Evolutionary conservation across 2,113 vertebrate species (phyloP), one percentile per base, ranked within the genome.

Genomic region (Mormoops blainvillei): DNA sequence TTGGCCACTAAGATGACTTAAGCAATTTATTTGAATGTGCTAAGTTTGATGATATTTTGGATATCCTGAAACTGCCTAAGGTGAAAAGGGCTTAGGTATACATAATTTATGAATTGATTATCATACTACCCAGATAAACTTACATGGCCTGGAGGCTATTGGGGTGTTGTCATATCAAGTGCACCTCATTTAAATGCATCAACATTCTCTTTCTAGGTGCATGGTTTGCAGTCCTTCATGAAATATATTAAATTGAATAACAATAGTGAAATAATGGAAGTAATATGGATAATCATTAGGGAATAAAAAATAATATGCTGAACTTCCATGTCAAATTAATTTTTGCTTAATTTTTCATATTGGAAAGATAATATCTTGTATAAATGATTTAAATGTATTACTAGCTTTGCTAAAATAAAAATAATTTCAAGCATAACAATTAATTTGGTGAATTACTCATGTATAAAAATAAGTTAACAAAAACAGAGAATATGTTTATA

Each of bases 41-140:
- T 68, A 74, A 96, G 18, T 73, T 18, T 95, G 33, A 85, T 68
- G n/a, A 41, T 85, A 88, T 94, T 93, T 83, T 90, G 85, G 73
- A 96, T 43, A 38, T 65, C 10, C 36, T 71, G 12, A 92, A 91
- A 96, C 52, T 54, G 94, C 94, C 95, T 95, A 76, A 80, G 92
- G 95, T 96, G 43, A 71, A 91, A 97, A 94, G 83, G 87, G 67
- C 50, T 92, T 18, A 52, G 43, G 22, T 86, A 77, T 96, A 74
- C 86, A 97, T 97, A 91, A 97, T 97, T 94, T 94, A 97, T 95
- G 45, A 97, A 48, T 78, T 22, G 43, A 97, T 98, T 97, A 91
- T 43, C 94, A 97, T 97, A 96, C 11, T 43, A 77, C 48, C 54
- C 89, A 70, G 24, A 94, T 94, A 73, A 81, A 81, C 31, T 68